Evolutionary conservation across 2,888 invertebrate species (phyloP).

Genomic region (Diloba caeruleocephala): DNA sequence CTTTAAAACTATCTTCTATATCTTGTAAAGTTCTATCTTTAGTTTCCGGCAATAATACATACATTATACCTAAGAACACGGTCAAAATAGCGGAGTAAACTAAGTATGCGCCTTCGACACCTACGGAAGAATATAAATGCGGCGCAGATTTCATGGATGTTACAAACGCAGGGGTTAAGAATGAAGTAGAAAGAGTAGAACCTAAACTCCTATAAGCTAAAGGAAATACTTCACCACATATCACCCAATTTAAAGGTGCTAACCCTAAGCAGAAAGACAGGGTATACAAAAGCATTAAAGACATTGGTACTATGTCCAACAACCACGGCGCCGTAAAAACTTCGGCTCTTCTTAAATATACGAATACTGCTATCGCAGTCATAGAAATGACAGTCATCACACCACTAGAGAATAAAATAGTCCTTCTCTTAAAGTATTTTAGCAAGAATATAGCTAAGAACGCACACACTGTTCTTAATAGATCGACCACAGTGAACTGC

Average conservation of each 20-base stretch:
- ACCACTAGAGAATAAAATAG: slow-evolving; percentile 81
- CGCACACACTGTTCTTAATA: slow-evolving; percentile 90
- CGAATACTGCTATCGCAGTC: slow-evolving; percentile 74
- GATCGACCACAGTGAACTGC: slow-evolving; percentile 91
- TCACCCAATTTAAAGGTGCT: slow-evolving; percentile 84
- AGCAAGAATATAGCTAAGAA: slow-evolving; percentile 86
- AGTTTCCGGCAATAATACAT: slow-evolving; percentile 79
- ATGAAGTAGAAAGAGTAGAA: slow-evolving; percentile 82
- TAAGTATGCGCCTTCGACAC: slow-evolving; percentile 82
- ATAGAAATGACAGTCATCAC: slow-evolving; percentile 78
- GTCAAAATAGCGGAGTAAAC: slow-evolving; percentile 78
- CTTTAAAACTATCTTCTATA: slow-evolving; percentile 84
- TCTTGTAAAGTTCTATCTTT: slow-evolving; percentile 84
- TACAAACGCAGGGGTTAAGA: slow-evolving; percentile 81
- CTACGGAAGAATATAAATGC: slow-evolving; percentile 80
- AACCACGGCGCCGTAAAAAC: slow-evolving; percentile 72
- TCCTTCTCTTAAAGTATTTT: slow-evolving; percentile 77
- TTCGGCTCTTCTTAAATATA: slow-evolving; percentile 76
- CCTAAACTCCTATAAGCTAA: slow-evolving; percentile 84
- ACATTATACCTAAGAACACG: slow-evolving; percentile 76
- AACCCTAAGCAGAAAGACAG: slow-evolving; percentile 82
- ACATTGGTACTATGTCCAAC: slow-evolving; percentile 75
- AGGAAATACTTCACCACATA: slow-evolving; percentile 85
- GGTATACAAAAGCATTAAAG: slow-evolving; percentile 79
- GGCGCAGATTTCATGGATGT: slow-evolving; percentile 87